A percentile compares a stretch with the other conserved stretches of the same genome.
phyloP scores from a whole-genome alignment of 2,888 invertebrate genomes.

The Plebejus anna region DNA sequence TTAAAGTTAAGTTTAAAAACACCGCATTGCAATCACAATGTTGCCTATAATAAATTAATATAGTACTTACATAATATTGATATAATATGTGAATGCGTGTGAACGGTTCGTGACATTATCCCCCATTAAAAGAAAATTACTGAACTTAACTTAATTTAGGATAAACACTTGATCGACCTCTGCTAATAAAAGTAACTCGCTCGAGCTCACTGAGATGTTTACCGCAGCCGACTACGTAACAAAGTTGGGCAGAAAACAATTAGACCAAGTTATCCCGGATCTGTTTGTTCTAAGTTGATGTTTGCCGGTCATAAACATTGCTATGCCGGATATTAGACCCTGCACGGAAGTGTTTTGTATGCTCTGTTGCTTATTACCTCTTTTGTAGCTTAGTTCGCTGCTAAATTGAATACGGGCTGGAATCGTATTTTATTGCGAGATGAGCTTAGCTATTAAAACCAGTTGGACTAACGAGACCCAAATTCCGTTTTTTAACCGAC shows the following conservation, averaged over 20 bases:
- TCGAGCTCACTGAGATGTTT: slow-evolving; percentile 26
- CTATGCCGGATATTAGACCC: slow-evolving; percentile 68
- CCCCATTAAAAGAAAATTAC: neutral
- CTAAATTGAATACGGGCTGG: neutral
- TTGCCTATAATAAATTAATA: too few relatives aligned
- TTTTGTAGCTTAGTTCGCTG: slow-evolving; percentile 31
- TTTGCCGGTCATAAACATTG: slow-evolving; percentile 66
- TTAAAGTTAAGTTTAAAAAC: too few relatives aligned
- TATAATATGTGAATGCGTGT: too few relatives aligned
- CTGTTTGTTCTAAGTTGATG: slow-evolving; percentile 62
- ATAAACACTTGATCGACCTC: neutral
- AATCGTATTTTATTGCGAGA: neutral
- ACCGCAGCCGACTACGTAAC: slow-evolving; percentile 48
- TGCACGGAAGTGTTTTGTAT: slow-evolving; percentile 64
- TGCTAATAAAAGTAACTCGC: neutral
- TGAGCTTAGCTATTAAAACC: neutral
- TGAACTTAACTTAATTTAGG: neutral
- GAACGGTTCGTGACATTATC: neutral
- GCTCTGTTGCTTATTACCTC: slow-evolving; percentile 34
- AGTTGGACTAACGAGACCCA: neutral
- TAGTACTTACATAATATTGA: too few relatives aligned
- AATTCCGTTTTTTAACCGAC: too few relatives aligned
- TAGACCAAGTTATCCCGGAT: slow-evolving; percentile 54
- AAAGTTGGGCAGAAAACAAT: slow-evolving; percentile 62
- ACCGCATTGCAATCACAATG: too few relatives aligned